Evolutionary conservation across 2,797 vertebrate species (phyloP).

Genomic region (Scomberomorus guttatus): DNA sequence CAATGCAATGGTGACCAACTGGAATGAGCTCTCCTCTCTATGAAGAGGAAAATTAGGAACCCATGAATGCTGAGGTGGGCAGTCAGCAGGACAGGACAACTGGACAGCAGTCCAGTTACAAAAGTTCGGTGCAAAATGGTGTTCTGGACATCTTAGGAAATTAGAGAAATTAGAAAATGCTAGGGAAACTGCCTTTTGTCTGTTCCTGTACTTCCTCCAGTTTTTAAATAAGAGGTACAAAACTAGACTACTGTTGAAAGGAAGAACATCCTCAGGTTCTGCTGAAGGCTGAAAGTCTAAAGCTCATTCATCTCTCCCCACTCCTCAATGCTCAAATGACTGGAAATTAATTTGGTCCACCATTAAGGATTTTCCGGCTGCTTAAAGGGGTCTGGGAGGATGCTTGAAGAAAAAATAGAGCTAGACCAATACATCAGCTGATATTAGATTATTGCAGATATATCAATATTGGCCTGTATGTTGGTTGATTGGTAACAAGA

Average conservation of each 20-base stretch:
- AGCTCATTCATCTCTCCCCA: neutral
- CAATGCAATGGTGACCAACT: neutral
- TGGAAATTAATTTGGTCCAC: neutral
- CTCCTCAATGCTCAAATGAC: neutral
- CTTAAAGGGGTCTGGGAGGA: too few relatives aligned
- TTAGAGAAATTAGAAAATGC: too few relatives aligned
- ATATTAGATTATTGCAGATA: neutral
- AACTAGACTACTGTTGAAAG: neutral
- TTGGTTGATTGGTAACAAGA: neutral
- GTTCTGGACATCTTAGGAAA: too few relatives aligned
- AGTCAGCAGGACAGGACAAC: too few relatives aligned
- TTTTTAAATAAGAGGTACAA: neutral
- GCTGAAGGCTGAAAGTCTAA: neutral
- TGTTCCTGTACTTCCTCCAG: neutral
- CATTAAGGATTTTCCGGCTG: too few relatives aligned
- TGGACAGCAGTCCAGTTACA: too few relatives aligned
- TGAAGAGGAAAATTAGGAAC: neutral
- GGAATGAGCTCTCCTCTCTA: conserved; percentile 13
- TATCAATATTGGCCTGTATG: too few relatives aligned
- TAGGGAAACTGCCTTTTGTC: too few relatives aligned
- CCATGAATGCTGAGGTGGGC: neutral
- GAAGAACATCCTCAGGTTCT: neutral
- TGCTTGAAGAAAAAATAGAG: neutral
- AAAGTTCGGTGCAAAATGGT: too few relatives aligned
- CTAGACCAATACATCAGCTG: too few relatives aligned